Evolutionary conservation across 2,113 vertebrate species (phyloP).

Genomic region (Eurypyga helias): DNA sequence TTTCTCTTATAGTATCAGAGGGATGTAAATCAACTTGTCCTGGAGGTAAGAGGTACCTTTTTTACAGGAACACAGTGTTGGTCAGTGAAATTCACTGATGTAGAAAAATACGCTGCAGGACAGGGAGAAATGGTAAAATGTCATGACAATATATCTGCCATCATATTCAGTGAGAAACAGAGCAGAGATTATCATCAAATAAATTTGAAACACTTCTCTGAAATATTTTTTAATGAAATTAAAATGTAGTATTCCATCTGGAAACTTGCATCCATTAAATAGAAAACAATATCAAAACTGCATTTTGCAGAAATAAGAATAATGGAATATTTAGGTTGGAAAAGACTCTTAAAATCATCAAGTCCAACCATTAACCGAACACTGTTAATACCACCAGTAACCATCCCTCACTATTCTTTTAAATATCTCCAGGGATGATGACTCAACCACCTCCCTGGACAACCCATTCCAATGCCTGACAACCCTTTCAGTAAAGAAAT

Average conservation of each 20-base stretch:
- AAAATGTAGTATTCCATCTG: not conserved
- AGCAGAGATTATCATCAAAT: not conserved
- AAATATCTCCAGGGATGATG: too few species aligned
- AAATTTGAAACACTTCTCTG: not conserved
- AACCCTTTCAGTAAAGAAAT: too few species aligned
- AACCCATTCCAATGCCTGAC: too few species aligned
- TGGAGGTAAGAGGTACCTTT: not conserved
- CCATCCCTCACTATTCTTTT: too few species aligned
- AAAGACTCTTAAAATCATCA: too few species aligned
- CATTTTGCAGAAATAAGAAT: not conserved
- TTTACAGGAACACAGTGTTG: not conserved
- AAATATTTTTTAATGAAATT: not conserved
- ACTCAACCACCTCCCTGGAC: too few species aligned
- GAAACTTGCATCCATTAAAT: not conserved
- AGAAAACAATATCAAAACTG: not conserved
- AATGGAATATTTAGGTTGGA: too few species aligned
- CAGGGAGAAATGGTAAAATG: not conserved
- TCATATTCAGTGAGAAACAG: not conserved
- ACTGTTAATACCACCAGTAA: too few species aligned
- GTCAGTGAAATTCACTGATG: not conserved
- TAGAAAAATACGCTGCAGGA: not conserved
- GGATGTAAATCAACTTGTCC: not conserved
- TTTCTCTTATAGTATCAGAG: not conserved
- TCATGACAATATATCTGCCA: not conserved
- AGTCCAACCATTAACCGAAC: too few species aligned